Conservation (phyloP, 2,113 vertebrate genomes). For the Dendropsophus ebraccatus region DNA sequence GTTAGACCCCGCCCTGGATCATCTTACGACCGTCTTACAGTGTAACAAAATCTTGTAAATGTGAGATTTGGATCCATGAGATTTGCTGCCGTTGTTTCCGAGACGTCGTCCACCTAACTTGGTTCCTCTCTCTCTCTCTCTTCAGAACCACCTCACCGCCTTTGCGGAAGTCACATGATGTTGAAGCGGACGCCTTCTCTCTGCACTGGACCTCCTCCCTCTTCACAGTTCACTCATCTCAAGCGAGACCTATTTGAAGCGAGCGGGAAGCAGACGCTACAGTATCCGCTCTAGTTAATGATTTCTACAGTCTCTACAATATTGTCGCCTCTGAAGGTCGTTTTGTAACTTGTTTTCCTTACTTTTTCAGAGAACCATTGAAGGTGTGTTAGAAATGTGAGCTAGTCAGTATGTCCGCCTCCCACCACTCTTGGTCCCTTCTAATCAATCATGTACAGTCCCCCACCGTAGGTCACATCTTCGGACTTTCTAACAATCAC, state of each 20-base stretch:
- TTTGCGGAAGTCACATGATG: slow-evolving; percentile 99
- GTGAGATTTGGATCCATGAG: too few species aligned
- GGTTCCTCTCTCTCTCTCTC: slow-evolving; percentile 61
- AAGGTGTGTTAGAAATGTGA: slow-evolving; percentile 64
- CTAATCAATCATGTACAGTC: slow-evolving; percentile 66
- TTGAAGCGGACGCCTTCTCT: slow-evolving; percentile 83
- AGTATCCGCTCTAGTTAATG: slow-evolving; percentile 70
- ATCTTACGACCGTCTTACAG: too few species aligned
- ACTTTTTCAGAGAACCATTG: slow-evolving; percentile 67
- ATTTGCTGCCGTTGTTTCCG: too few species aligned
- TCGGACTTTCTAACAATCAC: slow-evolving; percentile 66
- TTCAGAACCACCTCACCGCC: slow-evolving; percentile 94
- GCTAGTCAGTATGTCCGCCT: slow-evolving; percentile 65
- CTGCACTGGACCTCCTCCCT: slow-evolving; percentile 94
- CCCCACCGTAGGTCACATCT: slow-evolving; percentile 65
- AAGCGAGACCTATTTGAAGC: slow-evolving; percentile 75
- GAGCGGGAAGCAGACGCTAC: slow-evolving; percentile 64
- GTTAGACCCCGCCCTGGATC: too few species aligned
- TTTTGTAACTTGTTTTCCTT: slow-evolving; percentile 64
- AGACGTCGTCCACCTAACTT: not conserved
- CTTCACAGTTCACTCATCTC: slow-evolving; percentile 84
- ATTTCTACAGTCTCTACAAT: slow-evolving; percentile 72
- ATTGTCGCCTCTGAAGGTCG: slow-evolving; percentile 66
- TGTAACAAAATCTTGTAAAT: too few species aligned
- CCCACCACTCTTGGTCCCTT: slow-evolving; percentile 64